Evolutionary conservation across 2,113 vertebrate genomes (phyloP), one percentile per base, ranked within the genome.

Genomic region (Platysternon megacephalum): DNA sequence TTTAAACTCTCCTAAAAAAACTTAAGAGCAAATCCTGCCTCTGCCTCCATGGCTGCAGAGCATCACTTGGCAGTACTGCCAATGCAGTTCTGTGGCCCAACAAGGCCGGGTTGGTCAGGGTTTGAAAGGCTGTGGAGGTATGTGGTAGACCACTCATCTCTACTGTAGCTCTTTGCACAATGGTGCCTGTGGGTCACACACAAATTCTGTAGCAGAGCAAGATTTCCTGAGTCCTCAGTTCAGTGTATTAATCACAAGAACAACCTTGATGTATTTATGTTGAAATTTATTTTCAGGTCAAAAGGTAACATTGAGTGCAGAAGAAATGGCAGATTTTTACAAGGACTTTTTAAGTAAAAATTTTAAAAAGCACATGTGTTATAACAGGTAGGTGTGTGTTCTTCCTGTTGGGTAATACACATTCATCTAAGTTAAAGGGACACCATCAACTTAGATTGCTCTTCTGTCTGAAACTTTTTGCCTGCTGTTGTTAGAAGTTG

Each of bases 261-360:
- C 39, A 92, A 6, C 49, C 53, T 79, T 97, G 91, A 96, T 22
- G 6, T 84, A 85, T 9, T 95, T 83, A 52, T 19, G 12, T 76
- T 56, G 51, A 94, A 82, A 95, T 87, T 97, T 86, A 82, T 78
- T 97, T 98, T 96, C 97, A 99, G 99, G 99, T 93, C 98, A 98
- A 3, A 99, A 98, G 94, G 97, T 96, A 68, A 93, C 97, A 17
- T 84, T 99, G 94, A 98, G 84, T 95, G 99, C 98, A 84, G 99
- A 99, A 93, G 99, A 99, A 96, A 99, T 99, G 99, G 99, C 99
- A 42, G 98, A 98, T 49, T 99, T 99, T 94, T 99, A 99, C 97
- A 99, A 99, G 98, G 97, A 97, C 79, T 99, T 99, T 96, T 98
- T 99, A 87, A 99, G 98, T 91, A 98, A 97, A 97, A 99, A 99